phyloP scores from a whole-genome alignment of 2,113 vertebrate species.

The Chauna torquata region DNA sequence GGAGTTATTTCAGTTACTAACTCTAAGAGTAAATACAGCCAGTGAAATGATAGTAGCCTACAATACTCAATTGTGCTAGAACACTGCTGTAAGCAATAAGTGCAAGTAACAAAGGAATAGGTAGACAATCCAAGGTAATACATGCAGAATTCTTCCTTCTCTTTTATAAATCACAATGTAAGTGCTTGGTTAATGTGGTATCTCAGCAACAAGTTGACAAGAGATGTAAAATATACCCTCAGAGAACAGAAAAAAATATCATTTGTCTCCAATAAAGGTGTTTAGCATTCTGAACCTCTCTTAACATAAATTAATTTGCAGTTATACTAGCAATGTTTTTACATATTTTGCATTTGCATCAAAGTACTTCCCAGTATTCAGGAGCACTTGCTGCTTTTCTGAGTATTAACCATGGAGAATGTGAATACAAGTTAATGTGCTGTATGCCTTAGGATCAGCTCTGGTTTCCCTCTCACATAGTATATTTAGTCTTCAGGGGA shows the following conservation, averaged over 20 bases:
- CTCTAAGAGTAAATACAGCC: not conserved
- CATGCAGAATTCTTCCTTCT: slow-evolving; percentile 62
- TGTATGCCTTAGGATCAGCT: slow-evolving; percentile 7
- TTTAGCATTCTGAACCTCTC: slow-evolving; percentile 75
- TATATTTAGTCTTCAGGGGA: not conserved
- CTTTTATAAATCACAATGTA: slow-evolving; percentile 76
- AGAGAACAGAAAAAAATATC: slow-evolving; percentile 60
- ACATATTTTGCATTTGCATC: slow-evolving; percentile 66
- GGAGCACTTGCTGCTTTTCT: slow-evolving; percentile 26
- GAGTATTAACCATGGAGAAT: slow-evolving; percentile 23
- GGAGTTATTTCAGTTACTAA: not conserved
- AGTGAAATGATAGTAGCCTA: not conserved
- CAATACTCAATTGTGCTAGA: not conserved
- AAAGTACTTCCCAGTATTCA: slow-evolving; percentile 31
- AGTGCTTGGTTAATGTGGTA: slow-evolving; percentile 65
- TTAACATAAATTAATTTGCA: slow-evolving; percentile 78
- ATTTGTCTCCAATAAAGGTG: slow-evolving; percentile 72
- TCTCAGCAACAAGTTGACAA: slow-evolving; percentile 80
- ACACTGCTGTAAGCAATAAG: not conserved
- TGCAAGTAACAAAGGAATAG: slow-evolving; percentile 42
- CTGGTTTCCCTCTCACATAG: not conserved
- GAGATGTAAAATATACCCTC: slow-evolving; percentile 74
- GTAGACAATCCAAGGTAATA: slow-evolving; percentile 54
- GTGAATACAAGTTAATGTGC: slow-evolving; percentile 6
- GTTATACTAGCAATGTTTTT: slow-evolving; percentile 68